These are phyloP conservation scores for Limnephilus auricula DNA, from an alignment of 2,888 invertebrate species.

Conservation along the genomic window DNA sequence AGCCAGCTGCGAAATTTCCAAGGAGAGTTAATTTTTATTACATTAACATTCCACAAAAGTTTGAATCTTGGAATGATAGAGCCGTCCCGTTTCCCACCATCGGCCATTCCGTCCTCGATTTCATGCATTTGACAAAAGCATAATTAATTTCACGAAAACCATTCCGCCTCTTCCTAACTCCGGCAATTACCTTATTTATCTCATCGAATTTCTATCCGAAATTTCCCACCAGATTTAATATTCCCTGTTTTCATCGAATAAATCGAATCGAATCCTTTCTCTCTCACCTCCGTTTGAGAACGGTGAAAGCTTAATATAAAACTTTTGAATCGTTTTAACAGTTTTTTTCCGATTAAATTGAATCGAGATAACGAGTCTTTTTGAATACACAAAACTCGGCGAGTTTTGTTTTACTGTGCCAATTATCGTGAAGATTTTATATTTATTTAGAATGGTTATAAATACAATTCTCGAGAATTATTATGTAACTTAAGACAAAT, in stretches of 20 bases:
- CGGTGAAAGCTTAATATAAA: not conserved
- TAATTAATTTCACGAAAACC: conserved; percentile 12
- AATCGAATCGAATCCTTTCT: not conserved
- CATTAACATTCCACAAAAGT: conserved; percentile 14
- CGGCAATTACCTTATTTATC: conserved; percentile 27
- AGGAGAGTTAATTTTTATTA: not conserved
- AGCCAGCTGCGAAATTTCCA: not conserved
- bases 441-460: not conserved
- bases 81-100: not conserved
- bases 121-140: conserved; percentile 32
- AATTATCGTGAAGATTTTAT: not conserved
- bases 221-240: conserved; percentile 15
- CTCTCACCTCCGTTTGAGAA: not conserved
- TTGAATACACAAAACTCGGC: not conserved
- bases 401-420: not conserved
- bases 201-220: conserved; percentile 30
- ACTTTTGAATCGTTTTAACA: not conserved
- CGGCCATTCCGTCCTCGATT: not conserved
- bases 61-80: conserved; percentile 2
- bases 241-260: conserved; percentile 12
- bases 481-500: not conserved
- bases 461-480: not conserved
- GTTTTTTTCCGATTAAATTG: not conserved
- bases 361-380: not conserved
- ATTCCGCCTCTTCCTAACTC: conserved; percentile 27